These are phyloP conservation scores for Drosophila buzzatii DNA, from an alignment of 2,888 invertebrate genomes.

Conservation along the genomic window DNA sequence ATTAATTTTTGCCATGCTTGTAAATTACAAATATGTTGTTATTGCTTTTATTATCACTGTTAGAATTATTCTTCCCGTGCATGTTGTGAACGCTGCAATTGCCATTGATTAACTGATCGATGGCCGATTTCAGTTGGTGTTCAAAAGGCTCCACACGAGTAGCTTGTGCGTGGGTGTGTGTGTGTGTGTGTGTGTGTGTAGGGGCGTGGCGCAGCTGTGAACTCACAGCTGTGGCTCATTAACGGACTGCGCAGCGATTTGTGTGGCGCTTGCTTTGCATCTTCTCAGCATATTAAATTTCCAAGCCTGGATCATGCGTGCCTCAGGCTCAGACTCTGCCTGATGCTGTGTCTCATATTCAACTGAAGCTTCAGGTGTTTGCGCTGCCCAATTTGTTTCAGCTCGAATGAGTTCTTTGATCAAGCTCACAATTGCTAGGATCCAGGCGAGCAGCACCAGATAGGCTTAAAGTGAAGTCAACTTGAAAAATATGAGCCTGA, in stretches of 20 bases:
- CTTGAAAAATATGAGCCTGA: constrained; percentile 27
- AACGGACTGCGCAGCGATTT: constrained; percentile 46
- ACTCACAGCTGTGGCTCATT: constrained; percentile 47
- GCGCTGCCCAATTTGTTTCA: constrained; percentile 52
- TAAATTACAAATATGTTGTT: constrained; percentile 63
- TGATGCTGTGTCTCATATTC: constrained; percentile 14
- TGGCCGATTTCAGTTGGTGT: constrained; percentile 16
- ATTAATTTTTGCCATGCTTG: constrained; percentile 61
- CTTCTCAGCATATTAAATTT: constrained; percentile 81
- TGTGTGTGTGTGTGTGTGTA: constrained; percentile 27
- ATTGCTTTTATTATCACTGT: constrained; percentile 28
- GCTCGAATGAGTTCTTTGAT: constrained; percentile 43
- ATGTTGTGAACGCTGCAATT: constrained; percentile 67
- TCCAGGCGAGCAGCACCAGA: constrained; percentile 41
- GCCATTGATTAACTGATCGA: constrained; percentile 82
- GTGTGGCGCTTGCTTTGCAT: constrained; percentile 63
- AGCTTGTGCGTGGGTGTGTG: constrained; percentile 10
- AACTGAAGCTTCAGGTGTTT: constrained; percentile 62
- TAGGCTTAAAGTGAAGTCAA: constrained; percentile 48
- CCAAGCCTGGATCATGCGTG: constrained; percentile 56
- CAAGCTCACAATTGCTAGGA: constrained; percentile 60
- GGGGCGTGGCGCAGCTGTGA: constrained; percentile 37
- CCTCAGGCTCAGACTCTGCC: constrained; percentile 11
- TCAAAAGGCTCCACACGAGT: constrained; percentile 7
- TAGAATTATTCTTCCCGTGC: constrained; percentile 22